A percentile compares a stretch with the other conserved stretches of the same genome.
Conservation (phyloP, 2,797 vertebrate species). For the Echeneis naucrates region DNA sequence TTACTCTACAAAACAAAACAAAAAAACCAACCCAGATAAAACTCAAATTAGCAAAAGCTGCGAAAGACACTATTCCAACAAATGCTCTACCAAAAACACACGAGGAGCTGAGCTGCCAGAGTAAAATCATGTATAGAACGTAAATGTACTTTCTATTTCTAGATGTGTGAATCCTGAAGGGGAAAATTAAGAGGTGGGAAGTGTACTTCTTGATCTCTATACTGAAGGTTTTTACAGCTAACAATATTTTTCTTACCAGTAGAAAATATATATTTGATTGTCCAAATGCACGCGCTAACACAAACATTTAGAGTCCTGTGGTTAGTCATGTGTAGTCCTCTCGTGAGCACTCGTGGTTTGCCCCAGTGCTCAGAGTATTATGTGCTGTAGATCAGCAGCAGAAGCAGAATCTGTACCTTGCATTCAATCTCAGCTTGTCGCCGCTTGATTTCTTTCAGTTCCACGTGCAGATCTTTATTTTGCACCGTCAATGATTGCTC, state of each 20-base stretch:
- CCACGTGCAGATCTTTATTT: slow-evolving; percentile 91
- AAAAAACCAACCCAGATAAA: slow-evolving; percentile 25
- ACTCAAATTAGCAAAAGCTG: not conserved
- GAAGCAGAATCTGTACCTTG: slow-evolving; percentile 86
- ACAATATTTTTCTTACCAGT: not conserved
- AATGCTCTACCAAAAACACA: not conserved
- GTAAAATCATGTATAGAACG: not conserved
- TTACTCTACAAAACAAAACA: slow-evolving; percentile 88
- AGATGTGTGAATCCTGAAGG: not conserved
- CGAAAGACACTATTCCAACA: not conserved
- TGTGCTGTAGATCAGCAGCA: not conserved
- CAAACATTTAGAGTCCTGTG: not conserved
- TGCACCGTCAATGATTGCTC: slow-evolving; percentile 89
- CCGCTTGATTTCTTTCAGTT: slow-evolving; percentile 92
- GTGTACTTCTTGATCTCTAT: slow-evolving; percentile 26
- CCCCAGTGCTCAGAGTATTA: not conserved
- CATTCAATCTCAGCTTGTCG: slow-evolving; percentile 96
- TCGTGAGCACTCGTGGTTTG: not conserved
- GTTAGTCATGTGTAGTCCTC: too few relatives aligned
- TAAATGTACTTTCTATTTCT: not conserved
- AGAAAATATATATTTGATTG: not conserved
- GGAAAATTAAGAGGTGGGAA: not conserved
- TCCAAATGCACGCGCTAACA: not conserved
- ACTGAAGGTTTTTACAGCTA: not conserved
- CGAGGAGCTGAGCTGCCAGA: not conserved